phyloP scores from a whole-genome alignment of 2,113 vertebrate genomes.

The Speoplatyrhinus poulsoni region DNA sequence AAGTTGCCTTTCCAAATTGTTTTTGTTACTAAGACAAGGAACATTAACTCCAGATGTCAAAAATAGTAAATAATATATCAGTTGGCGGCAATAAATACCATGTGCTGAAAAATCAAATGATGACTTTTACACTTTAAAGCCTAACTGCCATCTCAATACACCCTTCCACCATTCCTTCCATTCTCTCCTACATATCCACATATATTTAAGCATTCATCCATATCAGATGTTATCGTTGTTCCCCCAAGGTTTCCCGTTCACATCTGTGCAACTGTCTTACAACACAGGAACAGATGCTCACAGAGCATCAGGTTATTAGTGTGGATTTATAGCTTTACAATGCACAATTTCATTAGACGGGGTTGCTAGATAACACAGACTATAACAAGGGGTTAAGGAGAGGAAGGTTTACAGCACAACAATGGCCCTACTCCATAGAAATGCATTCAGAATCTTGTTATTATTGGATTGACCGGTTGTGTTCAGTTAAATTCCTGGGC shows the following conservation, averaged over 20 bases:
- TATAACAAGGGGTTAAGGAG: conserved; percentile 26
- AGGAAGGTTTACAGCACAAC: conserved; percentile 28
- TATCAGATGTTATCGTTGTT: conserved; percentile 53
- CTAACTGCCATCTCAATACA: conserved; percentile 60
- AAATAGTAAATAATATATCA: conserved; percentile 77
- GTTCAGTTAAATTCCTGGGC: conserved; percentile 1
- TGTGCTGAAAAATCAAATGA: conserved; percentile 69
- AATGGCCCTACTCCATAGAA: conserved; percentile 21
- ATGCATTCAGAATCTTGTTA: conserved; percentile 10
- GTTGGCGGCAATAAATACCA: conserved; percentile 71
- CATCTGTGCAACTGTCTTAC: conserved; percentile 47
- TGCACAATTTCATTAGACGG: conserved; percentile 69
- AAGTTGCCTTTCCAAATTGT: conserved; percentile 85
- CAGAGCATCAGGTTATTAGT: conserved; percentile 50
- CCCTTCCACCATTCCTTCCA: conserved; percentile 49
- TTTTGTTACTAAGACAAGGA: conserved; percentile 82
- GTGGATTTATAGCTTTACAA: conserved; percentile 56
- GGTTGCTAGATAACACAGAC: conserved; percentile 49
- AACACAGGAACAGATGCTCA: conserved; percentile 60
- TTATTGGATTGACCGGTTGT: neutral
- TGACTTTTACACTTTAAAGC: conserved; percentile 59
- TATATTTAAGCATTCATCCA: conserved; percentile 46
- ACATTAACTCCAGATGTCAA: conserved; percentile 85
- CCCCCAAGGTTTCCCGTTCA: conserved; percentile 45
- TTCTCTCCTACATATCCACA: conserved; percentile 16